Base-by-base conservation (phyloP, 2,797 vertebrate genomes). In the Smutsia gigantea region DNA sequence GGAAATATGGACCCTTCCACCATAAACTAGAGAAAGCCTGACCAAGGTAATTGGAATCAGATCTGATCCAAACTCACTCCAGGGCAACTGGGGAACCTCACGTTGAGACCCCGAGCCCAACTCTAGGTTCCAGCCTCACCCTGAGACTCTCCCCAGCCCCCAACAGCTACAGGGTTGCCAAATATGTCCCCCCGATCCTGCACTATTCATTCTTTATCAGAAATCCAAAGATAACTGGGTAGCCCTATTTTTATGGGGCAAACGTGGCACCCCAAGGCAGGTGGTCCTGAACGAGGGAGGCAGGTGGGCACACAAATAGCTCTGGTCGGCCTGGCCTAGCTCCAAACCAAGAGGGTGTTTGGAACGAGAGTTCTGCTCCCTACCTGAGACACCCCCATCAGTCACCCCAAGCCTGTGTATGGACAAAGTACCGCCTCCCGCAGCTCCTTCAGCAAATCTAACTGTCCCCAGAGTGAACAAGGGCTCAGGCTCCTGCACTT, bases 261-360 rank as follows among this genome's bases (percentile, higher is more conserved):
- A 92, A 83, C 84, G 37, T 66, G 66, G 96, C 75, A 46, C 9
- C 66, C 23, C 21, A 0, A 57, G 77, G 89, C 97, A 97, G 92
- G 96, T 96, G 95, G 93, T 92, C 96, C 94, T 95, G 92, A 96
- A 94, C 74, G 37, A 96, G 53, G 9, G 74, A 57, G 87, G 95
- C 97, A 96, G 94, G 95, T 94, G 96, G 84, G 51, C 78, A 53
- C 61, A 17, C 46, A 75, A 91, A 93, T 42, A 96, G 89, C 94
- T 79, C 53, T 0, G 61, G 82, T 59, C 86, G 75, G 74, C 61
- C 87, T 23, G 82, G 46, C 82, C 63, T 68, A 23, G 53, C 57
- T 68, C 11, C 0, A 42, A 78, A 51, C 81, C 66, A 59, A 55
- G 72, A 72, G 55, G 83, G 19, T 4, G n/a, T 39, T 34, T 63